These are phyloP conservation scores for Brenthis hecate DNA, from an alignment of 2,888 invertebrate species.

Conservation along the genomic window DNA sequence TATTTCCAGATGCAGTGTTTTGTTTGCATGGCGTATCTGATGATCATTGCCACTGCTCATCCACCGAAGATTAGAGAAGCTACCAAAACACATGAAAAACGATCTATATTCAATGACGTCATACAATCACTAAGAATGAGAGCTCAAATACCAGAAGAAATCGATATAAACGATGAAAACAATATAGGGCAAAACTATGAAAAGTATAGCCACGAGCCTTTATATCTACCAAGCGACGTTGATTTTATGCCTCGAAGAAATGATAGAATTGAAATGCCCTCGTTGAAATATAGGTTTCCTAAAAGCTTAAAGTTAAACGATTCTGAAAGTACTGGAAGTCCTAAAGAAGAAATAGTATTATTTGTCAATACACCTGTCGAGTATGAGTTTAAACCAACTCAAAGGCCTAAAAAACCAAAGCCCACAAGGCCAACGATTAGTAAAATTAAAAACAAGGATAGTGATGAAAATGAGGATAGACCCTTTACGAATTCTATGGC, in stretches of 20 bases:
- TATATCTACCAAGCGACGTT: conserved; percentile 60
- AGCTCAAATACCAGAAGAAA: conserved; percentile 62
- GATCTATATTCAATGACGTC: conserved; percentile 71
- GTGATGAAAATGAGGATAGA: conserved; percentile 42
- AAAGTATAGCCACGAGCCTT: conserved; percentile 57
- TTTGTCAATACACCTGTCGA: conserved; percentile 60
- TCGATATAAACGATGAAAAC: conserved; percentile 64
- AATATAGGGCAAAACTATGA: conserved; percentile 61
- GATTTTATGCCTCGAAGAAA: conserved; percentile 71
- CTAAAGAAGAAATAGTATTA: conserved; percentile 63
- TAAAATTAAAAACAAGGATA: conserved; percentile 47
- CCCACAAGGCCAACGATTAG: conserved; percentile 45
- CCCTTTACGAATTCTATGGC: conserved; percentile 66
- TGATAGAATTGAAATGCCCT: conserved; percentile 72
- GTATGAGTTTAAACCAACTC: conserved; percentile 47
- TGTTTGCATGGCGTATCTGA: conserved; percentile 71
- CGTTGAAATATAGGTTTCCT: conserved; percentile 67
- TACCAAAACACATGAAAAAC: conserved; percentile 52
- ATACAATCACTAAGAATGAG: conserved; percentile 69
- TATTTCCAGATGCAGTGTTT: conserved; percentile 73
- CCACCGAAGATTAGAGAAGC: conserved; percentile 55
- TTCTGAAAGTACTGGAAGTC: conserved; percentile 45
- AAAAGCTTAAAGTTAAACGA: conserved; percentile 56
- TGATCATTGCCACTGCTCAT: conserved; percentile 63
- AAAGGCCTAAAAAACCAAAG: conserved; percentile 57